Evolutionary conservation across 2,113 vertebrate species (phyloP), one percentile per base, ranked within the genome.

Genomic region (Holacanthus passer): DNA sequence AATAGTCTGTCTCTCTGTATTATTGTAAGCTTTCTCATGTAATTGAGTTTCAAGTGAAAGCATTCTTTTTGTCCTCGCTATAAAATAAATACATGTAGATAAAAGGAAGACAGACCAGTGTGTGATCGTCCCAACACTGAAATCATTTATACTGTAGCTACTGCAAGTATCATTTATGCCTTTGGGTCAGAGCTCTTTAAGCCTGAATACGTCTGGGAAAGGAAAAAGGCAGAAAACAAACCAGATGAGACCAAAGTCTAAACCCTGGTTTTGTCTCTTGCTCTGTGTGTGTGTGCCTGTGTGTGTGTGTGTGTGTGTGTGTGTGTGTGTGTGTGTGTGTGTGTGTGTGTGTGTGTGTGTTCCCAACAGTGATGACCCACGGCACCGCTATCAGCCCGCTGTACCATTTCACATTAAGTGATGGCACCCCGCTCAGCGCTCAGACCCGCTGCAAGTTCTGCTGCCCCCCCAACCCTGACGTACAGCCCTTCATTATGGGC

Each of bases 381-480:
- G 97, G 98, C 92, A 96, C 96, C 4, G 98, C 97, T 81, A 96
- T 97, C 96, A 99, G 97, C 94, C 97, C 97, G 47, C 96, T 97
- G n/a, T 99, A 99, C 92, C 96, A 95, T 59, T 99, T 99, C 95
- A 96, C 96, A n/a, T 92, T 98, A 91, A 98, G 96, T 63, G 97
- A 99, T 10, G 97, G 98, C 80, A 98, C 97, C 0, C 93, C 96
- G 72, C 96, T 99, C 80, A 97, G 97, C 41, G 97, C 97, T 84
- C 97, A 98, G 95, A 99, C 98, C 89, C 97, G 98, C 95, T 99
- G 98, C 93, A 98, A 97, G 88, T 97, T 99, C 91, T 99, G 96
- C 95, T 98, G 96, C 94, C 97, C 97, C 83, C 95, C 96, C 77
- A 97, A 97, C 92, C 96, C 96, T 22, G 97, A 98, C 48, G 94